Base-by-base conservation (phyloP, 30 jellyfish, hydroid and myxozoan genomes). In the Hydractinia symbiolongicarpus region DNA sequence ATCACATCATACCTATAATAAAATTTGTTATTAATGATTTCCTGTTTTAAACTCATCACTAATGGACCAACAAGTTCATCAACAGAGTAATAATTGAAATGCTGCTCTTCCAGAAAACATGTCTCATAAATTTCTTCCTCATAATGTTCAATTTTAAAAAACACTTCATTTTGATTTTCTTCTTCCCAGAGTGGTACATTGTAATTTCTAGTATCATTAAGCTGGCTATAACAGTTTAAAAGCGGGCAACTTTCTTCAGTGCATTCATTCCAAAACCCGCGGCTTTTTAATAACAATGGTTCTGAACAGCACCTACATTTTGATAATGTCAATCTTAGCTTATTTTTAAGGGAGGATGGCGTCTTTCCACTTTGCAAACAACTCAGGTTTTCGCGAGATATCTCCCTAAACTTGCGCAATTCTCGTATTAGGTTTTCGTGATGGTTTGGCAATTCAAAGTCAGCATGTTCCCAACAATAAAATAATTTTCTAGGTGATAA, bases 41-140 rank as follows among this genome's bases (percentile, higher is more conserved):
- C 98, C 72, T 93, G 96, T 74, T 88, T 87, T 84, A 88, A 9
- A 72, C 98, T 93, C 90, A 93, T 55, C 44, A 93, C 85, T 5
- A 93, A 86, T 4, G 98, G 74, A 53, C 89, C 95, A 9, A 93
- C 68, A 53, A 69, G 92, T 66, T 87, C 90, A 79, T 93, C 98
- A 66, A 81, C 71, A 52, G 86, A 79, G 57, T 87, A 87, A 79
- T 83, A 93, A 67, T 93, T 93, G 53, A 78, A 83, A 67, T 93
- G 98, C 61, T 80, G 85, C 7, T 87, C 66, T 19, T 86, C 96
- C 64, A 58, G 76, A 75, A 87, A 93, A 51, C 97, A 89, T 16
- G 83, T 62, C 62, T 93, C 98, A 79, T 86, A 93, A 66, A 93
- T 83, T 84, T 93, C 96, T 87, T 93, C 98, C 64, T 93, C 96